Evolutionary conservation across 2,113 vertebrate species (phyloP).

Genomic region (human): GRCh38 chrX:100103501-100104000

Average conservation of each 20-base stretch:
- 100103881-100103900: slow-evolving; percentile 43
- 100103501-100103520: neutral
- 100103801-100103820: neutral
- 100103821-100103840: slow-evolving; percentile 38
- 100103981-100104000: neutral
- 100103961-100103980: slow-evolving; percentile 6
- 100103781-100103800: neutral
- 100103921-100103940: slow-evolving; percentile 4
- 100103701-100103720: slow-evolving; percentile 38
- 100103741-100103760: neutral
- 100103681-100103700: slow-evolving; percentile 38
- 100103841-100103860: slow-evolving; percentile 43
- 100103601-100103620: neutral
- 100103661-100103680: neutral
- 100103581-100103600: neutral
- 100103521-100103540: neutral
- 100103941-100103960: neutral
- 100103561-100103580: neutral
- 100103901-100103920: slow-evolving; percentile 21
- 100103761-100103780: neutral
- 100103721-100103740: slow-evolving; percentile 26
- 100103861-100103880: slow-evolving; percentile 51
- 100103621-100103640: neutral
- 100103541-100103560: neutral
- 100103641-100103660: neutral